Percentiles rank a stretch among this genome's conserved stretches.
Evolutionary conservation across 2,797 vertebrate species (phyloP).

Genomic region (Lithobates sylvaticus): DNA sequence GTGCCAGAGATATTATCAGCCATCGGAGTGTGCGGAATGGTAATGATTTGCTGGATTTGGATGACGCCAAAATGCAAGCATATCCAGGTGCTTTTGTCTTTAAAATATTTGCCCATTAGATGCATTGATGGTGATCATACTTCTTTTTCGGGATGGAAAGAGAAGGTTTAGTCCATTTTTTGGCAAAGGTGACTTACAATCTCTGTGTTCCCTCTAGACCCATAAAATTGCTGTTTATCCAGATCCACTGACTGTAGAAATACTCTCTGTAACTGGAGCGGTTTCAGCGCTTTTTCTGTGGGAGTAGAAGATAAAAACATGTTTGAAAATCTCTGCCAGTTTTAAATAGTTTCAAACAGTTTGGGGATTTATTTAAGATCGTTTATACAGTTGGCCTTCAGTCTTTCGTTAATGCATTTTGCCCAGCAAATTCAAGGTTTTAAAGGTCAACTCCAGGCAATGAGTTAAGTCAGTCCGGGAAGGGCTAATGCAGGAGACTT

Average conservation of each 20-base stretch:
- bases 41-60: background rate
- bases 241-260: slow-evolving; percentile 52
- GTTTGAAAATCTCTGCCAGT: slow-evolving; percentile 19
- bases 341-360: background rate
- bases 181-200: slow-evolving; percentile 34
- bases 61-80: background rate
- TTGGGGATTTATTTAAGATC: background rate
- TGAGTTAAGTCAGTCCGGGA: background rate
- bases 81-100: slow-evolving; percentile 22
- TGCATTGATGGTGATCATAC: background rate
- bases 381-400: background rate
- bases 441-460: background rate
- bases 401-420: background rate
- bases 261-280: slow-evolving; percentile 36
- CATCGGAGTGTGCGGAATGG: background rate
- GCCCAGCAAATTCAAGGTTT: background rate
- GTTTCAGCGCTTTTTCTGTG: slow-evolving; percentile 30
- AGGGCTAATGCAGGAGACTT: too few species aligned
- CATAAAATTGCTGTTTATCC: slow-evolving; percentile 55
- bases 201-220: slow-evolving; percentile 22
- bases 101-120: slow-evolving; percentile 7
- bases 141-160: background rate
- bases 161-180: background rate
- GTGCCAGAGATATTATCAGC: slow-evolving; percentile 10
- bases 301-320: slow-evolving; percentile 51